Base-by-base conservation (phyloP, 1,140 invertebrate genomes). In the Brachionus angularis region DNA sequence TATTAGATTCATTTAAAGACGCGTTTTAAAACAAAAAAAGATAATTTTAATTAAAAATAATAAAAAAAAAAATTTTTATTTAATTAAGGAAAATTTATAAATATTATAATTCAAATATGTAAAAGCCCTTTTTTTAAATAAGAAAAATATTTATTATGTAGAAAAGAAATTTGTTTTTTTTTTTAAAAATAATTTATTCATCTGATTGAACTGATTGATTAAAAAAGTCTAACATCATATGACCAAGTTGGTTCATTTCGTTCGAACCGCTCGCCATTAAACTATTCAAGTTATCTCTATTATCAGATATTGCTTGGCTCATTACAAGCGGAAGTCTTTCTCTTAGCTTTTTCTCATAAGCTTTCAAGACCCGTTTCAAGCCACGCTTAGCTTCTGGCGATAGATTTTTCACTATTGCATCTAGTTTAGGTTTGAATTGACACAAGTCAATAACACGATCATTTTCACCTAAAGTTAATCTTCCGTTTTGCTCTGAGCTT, bases 241-340 rank as follows among this genome's bases (percentile, higher is more conserved):
- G 36, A 39, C 53, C 53, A 14, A 58, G 33, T 27, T 39, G 36
- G 1, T 58, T 21, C 21, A 58, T 25, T 39, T 58, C 21, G 21
- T 58, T 34, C 12, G 53, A 58, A n/a, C 39, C 53, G 5, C n/a
- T 58, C 34, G n/a, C 12, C 33, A 39, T 39, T 23, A 58, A 58
- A 29, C 25, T 10, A 39, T 58, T 16, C 25, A 58, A 36, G 23
- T 58, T 18, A 18, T 58, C 33, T 58, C 21, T 58, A 39, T 58
- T 58, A 25, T 58, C 53, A 2, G 53, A 39, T 5, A 58, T 36
- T 23, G 53, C 53, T 14, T 58, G 53, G 25, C 53, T 58, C 12
- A 58, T 39, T 39, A 58, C 36, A 12, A 58, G 10, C 21, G 53
- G 53, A 25, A 58, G 25, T 39, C 53, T 36, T 21, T 16, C 23